Conservation (phyloP, 2,113 vertebrate species). For the Cranoglanis bouderius region DNA sequence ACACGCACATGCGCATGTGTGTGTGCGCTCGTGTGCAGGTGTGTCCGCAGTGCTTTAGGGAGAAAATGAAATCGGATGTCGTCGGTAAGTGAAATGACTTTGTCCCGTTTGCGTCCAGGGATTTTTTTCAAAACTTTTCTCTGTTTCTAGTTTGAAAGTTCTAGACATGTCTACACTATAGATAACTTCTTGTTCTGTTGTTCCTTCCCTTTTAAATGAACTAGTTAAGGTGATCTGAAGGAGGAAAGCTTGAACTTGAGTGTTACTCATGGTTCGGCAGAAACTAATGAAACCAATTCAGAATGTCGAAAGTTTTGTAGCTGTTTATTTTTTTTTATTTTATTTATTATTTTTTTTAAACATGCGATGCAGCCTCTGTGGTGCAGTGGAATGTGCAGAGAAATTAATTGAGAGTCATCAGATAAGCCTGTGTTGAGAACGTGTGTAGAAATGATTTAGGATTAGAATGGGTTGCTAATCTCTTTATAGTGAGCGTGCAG, state of each 20-base stretch:
- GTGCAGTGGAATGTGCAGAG: constrained; percentile 51
- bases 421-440: constrained; percentile 80
- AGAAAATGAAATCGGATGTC: constrained; percentile 78
- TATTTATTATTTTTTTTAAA: no score
- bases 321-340: background rate
- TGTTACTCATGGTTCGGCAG: background rate
- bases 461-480: constrained; percentile 89
- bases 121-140: background rate
- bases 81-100: constrained; percentile 73
- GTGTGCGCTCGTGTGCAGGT: constrained; percentile 10
- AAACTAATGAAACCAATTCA: background rate
- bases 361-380: background rate
- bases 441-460: constrained; percentile 85
- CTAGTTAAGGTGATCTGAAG: background rate
- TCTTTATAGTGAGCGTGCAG: constrained; percentile 89
- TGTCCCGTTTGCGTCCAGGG: background rate
- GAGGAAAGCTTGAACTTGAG: background rate
- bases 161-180: background rate
- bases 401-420: constrained; percentile 82
- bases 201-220: background rate
- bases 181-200: background rate
- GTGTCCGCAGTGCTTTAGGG: constrained; percentile 69
- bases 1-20: constrained; percentile 13
- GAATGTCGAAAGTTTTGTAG: background rate
- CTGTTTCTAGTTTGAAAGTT: background rate